Evolutionary conservation across 2,888 invertebrate species (phyloP).

Genomic region (Actias luna): DNA sequence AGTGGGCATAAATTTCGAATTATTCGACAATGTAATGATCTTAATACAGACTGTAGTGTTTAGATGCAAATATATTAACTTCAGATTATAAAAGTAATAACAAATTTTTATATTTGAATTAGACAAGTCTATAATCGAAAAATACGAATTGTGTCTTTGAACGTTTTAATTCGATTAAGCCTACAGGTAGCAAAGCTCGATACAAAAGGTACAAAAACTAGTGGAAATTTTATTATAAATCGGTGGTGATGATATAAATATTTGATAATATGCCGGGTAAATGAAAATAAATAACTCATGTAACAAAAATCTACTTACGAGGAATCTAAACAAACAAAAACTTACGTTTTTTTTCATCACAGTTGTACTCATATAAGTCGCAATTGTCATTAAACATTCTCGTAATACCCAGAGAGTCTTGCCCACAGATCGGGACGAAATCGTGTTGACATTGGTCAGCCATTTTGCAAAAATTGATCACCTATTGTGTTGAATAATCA

Average conservation of each 20-base stretch:
- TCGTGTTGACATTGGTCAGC: constrained; percentile 72
- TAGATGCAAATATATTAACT: no score
- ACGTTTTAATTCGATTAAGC: no score
- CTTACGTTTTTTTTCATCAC: constrained; percentile 74
- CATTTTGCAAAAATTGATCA: constrained; percentile 73
- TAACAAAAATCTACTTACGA: not conserved
- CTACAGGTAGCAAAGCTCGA: no score
- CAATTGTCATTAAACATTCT: constrained; percentile 72
- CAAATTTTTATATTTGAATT: no score
- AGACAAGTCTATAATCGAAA: no score
- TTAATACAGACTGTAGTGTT: no score
- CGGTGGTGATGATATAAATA: not conserved
- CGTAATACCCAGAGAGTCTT: constrained; percentile 69
- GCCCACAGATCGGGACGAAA: constrained; percentile 69
- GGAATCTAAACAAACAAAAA: constrained; percentile 15
- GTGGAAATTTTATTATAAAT: no score
- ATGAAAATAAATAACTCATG: not conserved
- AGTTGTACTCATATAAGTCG: constrained; percentile 72
- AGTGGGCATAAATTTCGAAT: no score
- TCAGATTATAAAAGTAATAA: no score
- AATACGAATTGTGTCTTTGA: no score
- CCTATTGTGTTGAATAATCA: constrained; percentile 41
- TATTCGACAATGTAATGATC: no score
- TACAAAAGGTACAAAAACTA: no score
- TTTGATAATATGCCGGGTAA: not conserved